These are phyloP conservation scores for Pheosia tremula DNA, from an alignment of 2,888 invertebrate genomes.

Conservation along the genomic window DNA sequence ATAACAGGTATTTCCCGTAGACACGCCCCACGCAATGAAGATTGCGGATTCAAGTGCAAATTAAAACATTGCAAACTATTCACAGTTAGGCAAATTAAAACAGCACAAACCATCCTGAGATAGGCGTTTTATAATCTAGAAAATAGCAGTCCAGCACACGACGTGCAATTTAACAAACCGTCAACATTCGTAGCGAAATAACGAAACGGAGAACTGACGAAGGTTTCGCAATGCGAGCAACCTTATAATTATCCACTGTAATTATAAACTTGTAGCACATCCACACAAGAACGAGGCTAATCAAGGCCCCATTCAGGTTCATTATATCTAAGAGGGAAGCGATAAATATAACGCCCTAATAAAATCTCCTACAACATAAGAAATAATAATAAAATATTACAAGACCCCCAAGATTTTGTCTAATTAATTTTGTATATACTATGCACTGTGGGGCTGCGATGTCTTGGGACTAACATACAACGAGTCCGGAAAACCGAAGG, in stretches of 20 bases:
- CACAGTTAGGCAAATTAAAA: constrained; percentile 28
- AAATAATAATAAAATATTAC: constrained; percentile 84
- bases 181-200: constrained; percentile 70
- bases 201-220: constrained; percentile 67
- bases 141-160: constrained; percentile 61
- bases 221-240: constrained; percentile 67
- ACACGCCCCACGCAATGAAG: constrained; percentile 2
- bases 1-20: too few relatives aligned
- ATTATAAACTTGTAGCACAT: constrained; percentile 75
- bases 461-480: constrained; percentile 82
- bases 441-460: constrained; percentile 70
- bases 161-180: constrained; percentile 81
- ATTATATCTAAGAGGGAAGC: constrained; percentile 70
- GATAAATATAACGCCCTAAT: constrained; percentile 80
- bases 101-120: constrained; percentile 51
- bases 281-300: constrained; percentile 69
- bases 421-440: constrained; percentile 83
- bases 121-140: constrained; percentile 69
- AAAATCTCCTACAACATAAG: constrained; percentile 74
- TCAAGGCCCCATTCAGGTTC: constrained; percentile 79
- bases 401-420: constrained; percentile 77
- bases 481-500: constrained; percentile 76
- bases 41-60: constrained; percentile 34
- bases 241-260: constrained; percentile 80
- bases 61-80: constrained; percentile 9